Conservation (phyloP, 2,113 vertebrate species). For the Strigops habroptila region DNA sequence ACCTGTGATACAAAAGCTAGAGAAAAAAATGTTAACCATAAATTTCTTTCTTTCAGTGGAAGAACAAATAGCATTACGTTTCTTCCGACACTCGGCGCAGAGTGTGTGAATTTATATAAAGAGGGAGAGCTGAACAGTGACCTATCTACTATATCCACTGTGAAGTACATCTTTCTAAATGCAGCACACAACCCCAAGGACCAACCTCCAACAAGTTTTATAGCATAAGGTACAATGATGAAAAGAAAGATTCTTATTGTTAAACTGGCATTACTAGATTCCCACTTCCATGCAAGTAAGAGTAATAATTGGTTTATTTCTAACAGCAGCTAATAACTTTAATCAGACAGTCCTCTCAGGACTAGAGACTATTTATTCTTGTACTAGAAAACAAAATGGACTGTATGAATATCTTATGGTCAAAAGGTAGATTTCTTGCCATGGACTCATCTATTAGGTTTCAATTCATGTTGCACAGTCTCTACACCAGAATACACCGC, state of each 20-base stretch:
- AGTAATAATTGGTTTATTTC: neutral
- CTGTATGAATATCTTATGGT: neutral
- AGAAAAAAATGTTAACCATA: neutral
- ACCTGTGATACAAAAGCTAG: neutral
- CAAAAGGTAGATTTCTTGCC: neutral
- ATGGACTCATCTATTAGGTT: fast-evolving
- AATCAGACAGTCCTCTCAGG: neutral
- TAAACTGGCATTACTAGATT: neutral
- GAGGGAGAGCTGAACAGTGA: neutral
- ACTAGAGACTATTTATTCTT: neutral
- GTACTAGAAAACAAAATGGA: neutral
- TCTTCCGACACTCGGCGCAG: neutral
- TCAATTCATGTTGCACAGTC: neutral
- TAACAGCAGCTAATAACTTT: neutral
- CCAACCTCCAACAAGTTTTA: neutral
- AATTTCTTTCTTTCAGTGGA: neutral
- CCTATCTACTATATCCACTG: too few species aligned
- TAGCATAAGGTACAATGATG: neutral
- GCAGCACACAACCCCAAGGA: neutral
- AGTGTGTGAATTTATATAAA: neutral
- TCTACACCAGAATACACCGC: neutral
- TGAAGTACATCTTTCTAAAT: neutral
- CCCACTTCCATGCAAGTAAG: neutral
- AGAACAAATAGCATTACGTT: neutral
- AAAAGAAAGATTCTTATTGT: neutral